These are phyloP conservation scores for Danionella cerebrum DNA, from an alignment of 2,113 vertebrate genomes.

Conservation along the genomic window DNA sequence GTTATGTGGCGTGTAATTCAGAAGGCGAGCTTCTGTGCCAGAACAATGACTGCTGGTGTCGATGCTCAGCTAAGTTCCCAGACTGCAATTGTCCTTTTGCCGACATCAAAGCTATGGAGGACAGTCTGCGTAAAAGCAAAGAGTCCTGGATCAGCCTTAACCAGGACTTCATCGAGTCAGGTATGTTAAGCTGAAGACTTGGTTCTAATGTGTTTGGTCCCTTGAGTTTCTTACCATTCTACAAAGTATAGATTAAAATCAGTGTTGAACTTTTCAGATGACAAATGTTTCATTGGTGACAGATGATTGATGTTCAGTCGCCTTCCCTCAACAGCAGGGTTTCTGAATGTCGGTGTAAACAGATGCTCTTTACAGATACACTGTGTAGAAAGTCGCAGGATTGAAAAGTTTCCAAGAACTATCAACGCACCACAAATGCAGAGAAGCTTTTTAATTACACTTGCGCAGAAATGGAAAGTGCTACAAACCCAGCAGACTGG, in stretches of 20 bases:
- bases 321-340: neutral
- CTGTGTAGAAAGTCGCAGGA: neutral
- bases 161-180: constrained; percentile 86
- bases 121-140: constrained; percentile 78
- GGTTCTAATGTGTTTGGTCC: too few species aligned
- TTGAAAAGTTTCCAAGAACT: neutral
- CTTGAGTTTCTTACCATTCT: too few species aligned
- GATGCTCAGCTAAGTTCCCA: constrained; percentile 76
- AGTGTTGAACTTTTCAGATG: constrained; percentile 12
- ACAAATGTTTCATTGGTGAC: constrained; percentile 6
- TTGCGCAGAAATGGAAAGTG: neutral
- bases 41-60: constrained; percentile 89
- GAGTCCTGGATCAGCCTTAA: constrained; percentile 75
- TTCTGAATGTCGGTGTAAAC: neutral
- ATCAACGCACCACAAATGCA: neutral
- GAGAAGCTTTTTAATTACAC: constrained; percentile 24
- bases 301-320: constrained; percentile 16
- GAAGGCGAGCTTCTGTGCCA: constrained; percentile 86
- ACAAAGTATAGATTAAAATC: too few species aligned
- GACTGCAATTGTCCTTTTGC: constrained; percentile 90
- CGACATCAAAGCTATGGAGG: constrained; percentile 87
- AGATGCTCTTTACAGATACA: neutral
- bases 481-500: neutral
- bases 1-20: constrained; percentile 91
- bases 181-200: constrained; percentile 55